Conservation (phyloP, 2,113 vertebrate species). For the Corythornis vintsioides region DNA sequence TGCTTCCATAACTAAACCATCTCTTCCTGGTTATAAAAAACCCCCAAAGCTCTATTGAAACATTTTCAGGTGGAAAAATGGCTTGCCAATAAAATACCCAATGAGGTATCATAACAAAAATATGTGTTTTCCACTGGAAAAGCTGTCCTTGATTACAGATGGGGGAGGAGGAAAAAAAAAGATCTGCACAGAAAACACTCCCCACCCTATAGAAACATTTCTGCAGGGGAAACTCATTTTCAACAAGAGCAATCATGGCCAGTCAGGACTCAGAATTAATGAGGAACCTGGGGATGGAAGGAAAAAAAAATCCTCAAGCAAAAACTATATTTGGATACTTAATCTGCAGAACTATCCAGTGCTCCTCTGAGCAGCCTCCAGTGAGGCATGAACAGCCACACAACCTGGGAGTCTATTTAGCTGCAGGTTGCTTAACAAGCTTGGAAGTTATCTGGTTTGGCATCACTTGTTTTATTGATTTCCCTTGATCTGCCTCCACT, state of each 20-base stretch:
- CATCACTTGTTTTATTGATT: not conserved
- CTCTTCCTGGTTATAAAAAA: not conserved
- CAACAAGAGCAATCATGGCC: not conserved
- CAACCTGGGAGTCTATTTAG: not conserved
- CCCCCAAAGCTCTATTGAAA: not conserved
- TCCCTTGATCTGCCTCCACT: not conserved
- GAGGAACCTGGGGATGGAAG: not conserved
- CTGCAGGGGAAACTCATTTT: not conserved
- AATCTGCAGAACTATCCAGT: rapidly evolving
- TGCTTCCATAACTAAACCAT: not conserved
- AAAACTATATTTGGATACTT: not conserved
- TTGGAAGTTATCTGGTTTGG: not conserved
- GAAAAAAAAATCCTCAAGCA: not conserved
- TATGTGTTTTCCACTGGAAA: not conserved
- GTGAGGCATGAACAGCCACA: not conserved
- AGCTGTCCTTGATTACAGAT: not conserved
- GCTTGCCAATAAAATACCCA: not conserved
- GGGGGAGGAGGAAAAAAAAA: not conserved
- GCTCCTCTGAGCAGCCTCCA: not conserved
- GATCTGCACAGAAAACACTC: not conserved
- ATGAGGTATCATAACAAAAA: not conserved
- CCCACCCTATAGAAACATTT: not conserved
- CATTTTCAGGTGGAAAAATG: not conserved
- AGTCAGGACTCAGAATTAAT: not conserved
- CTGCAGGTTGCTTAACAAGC: not conserved